Base-by-base conservation (phyloP, 2,797 vertebrate genomes). In the Chaetodon trifasciatus region DNA sequence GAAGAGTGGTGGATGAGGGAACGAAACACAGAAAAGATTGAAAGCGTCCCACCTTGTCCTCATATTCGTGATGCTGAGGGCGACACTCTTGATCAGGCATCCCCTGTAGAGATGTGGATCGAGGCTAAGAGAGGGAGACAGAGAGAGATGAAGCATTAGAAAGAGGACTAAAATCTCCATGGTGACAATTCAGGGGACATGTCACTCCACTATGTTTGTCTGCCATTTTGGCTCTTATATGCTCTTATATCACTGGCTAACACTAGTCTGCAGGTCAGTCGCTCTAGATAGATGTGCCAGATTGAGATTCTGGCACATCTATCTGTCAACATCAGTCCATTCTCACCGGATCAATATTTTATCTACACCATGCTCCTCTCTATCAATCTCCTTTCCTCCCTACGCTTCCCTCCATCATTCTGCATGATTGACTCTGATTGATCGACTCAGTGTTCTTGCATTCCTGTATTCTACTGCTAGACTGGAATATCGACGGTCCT, bases 61-160 rank as follows among this genome's bases (percentile, higher is more conserved):
- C 91, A 11, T 94, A 90, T 10, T 93, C 87, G 0, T 87, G 87
- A 72, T 71, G 81, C 67, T 87, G 88, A 57, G 86, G 81, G 73
- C 1, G 67, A 76, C 53, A 46, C 42, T 95, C 94, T 64, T 85
- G 89, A 76, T 94, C 93, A 0, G 91, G 67, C 64, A 74, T 78
- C 53, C 89, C 93, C 77, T 93, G 93, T 1, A 91, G 50, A 73
- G 94, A 94, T 16, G 91, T 70, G 52, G 94, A 95, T 21, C 93
- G 95, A 69, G 95, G 94, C 95, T 95, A 23, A 12, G 15, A 80
- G 32, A 62, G 16, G 53, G 24, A 80, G 15, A 28, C 1, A 44
- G 52, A 15, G 11, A 40, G 39, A 56, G 3, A 70, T 49, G 8
- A 55, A 55, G 1, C 9, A 55, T 61, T n/a, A 28, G 23, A 65